Base-by-base conservation (phyloP, 2,113 vertebrate genomes). In the Phylloscopus trochiloides region DNA sequence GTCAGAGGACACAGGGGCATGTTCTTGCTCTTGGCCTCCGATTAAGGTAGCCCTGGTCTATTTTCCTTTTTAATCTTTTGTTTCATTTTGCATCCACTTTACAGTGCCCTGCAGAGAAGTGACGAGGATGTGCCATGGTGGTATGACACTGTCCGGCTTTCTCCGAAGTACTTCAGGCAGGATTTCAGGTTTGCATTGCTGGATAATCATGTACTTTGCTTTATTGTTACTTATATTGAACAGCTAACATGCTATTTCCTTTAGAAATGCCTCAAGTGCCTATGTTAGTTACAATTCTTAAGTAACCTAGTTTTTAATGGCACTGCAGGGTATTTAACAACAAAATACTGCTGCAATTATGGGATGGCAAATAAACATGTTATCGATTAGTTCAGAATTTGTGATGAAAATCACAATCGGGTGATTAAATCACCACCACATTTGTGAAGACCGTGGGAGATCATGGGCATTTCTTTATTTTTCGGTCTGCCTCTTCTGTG, bases 251-350 rank as follows among this genome's bases (percentile, higher is more conserved):
- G 31, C 87, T 77, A 93, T 88, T 96, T 96, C 90, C 92, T 90
- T 88, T 90, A 88, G 59, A 96, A 96, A 96, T 50, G 72, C 50
- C 78, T 96, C 92, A 90, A 95, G 65, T 79, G 89, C 74, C 47
- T 11, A 3, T 22, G 4, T 65, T 75, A 86, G 76, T 92, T 75
- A 90, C 67, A 91, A 57, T 79, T 95, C 91, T 96, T 96, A 93
- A 96, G 93, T 94, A 86, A 89, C 8, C 16, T 59, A 50, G 62
- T 17, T 97, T 86, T 88, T 96, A 97, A 95, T 75, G 87, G 74
- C 73, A 92, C 93, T 88, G 63, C 58, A 75, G 91, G 85, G 78
- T 94, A 92, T 94, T 96, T 81, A 71, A 86, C 59, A 92, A 71
- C 57, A 88, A 97, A 97, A 89, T 91, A 96, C 68, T 52, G 66